Percentiles rank a stretch among this genome's conserved stretches.
phyloP scores from a whole-genome alignment of 2,888 invertebrate genomes.

The Nymphalis urticae region DNA sequence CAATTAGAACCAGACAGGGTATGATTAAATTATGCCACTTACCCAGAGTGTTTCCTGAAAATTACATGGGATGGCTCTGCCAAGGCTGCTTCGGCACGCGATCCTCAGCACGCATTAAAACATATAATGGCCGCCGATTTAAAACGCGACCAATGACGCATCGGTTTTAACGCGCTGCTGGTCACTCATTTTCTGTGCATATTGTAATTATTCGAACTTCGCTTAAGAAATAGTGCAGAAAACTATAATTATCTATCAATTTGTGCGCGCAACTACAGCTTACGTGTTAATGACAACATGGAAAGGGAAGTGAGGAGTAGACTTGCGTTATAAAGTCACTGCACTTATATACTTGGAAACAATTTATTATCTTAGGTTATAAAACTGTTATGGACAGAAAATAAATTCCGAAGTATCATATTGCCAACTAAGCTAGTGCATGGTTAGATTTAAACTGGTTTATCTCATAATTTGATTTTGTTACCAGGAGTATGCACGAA shows the following conservation, averaged over 20 bases:
- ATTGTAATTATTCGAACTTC: conserved; percentile 53
- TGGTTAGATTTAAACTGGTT: no score
- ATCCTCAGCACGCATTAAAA: conserved; percentile 72
- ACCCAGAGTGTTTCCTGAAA: conserved; percentile 79
- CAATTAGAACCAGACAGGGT: conserved; percentile 75
- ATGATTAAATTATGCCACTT: conserved; percentile 81
- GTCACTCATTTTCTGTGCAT: conserved; percentile 58
- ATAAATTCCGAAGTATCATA: no score
- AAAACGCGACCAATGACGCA: conserved; percentile 77
- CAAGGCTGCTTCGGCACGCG: conserved; percentile 77
- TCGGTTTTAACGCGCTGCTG: conserved; percentile 72
- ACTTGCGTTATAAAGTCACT: conserved; percentile 16
- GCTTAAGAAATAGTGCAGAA: conserved; percentile 46
- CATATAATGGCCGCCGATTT: conserved; percentile 63
- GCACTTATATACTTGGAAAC: conserved; percentile 6
- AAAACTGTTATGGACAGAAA: no score
- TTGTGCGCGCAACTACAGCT: conserved; percentile 27
- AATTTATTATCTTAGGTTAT: conserved; percentile 3
- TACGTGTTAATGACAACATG: conserved; percentile 11
- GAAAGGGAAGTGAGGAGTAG: conserved; percentile 15
- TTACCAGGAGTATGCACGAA: conserved; percentile 95
- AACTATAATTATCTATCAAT: conserved; percentile 44
- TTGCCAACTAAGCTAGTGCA: no score
- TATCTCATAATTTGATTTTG: conserved; percentile 9
- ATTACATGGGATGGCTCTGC: conserved; percentile 78